Conservation (phyloP, 2,888 invertebrate genomes). For the Anarsia innoxiella region DNA sequence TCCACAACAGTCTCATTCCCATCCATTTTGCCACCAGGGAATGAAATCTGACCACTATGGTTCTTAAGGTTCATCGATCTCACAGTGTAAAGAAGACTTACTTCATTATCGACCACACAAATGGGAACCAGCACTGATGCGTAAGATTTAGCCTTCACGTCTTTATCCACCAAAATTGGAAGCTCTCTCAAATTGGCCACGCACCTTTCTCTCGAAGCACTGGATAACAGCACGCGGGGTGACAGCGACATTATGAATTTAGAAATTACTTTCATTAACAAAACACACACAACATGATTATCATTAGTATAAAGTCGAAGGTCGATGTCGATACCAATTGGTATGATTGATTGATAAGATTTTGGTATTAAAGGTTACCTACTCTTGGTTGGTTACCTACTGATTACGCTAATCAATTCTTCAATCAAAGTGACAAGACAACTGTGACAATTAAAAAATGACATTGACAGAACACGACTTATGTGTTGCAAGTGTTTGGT, state of each 20-base stretch:
- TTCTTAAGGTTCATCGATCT: conserved; percentile 82
- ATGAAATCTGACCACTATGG: conserved; percentile 90
- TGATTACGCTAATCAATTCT: no score
- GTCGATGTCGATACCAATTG: not conserved
- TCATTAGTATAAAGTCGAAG: not conserved
- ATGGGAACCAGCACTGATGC: conserved; percentile 91
- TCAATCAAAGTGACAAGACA: no score
- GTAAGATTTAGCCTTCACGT: conserved; percentile 41
- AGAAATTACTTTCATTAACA: no score
- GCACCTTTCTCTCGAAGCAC: conserved; percentile 73
- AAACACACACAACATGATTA: no score
- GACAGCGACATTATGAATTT: conserved; percentile 36
- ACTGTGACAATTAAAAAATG: no score
- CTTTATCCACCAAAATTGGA: conserved; percentile 42
- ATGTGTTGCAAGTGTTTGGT: no score
- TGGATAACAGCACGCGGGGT: conserved; percentile 60
- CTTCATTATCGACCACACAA: conserved; percentile 79
- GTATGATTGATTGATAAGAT: no score
- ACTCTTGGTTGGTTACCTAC: no score
- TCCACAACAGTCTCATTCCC: conserved; percentile 76
- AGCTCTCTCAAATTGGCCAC: conserved; percentile 71
- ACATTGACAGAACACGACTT: no score
- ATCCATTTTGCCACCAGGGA: conserved; percentile 89
- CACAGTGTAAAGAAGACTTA: conserved; percentile 88
- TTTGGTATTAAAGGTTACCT: no score